Evolutionary conservation across 2,797 vertebrate genomes (phyloP).

Genomic region (Danio aesculapii): DNA sequence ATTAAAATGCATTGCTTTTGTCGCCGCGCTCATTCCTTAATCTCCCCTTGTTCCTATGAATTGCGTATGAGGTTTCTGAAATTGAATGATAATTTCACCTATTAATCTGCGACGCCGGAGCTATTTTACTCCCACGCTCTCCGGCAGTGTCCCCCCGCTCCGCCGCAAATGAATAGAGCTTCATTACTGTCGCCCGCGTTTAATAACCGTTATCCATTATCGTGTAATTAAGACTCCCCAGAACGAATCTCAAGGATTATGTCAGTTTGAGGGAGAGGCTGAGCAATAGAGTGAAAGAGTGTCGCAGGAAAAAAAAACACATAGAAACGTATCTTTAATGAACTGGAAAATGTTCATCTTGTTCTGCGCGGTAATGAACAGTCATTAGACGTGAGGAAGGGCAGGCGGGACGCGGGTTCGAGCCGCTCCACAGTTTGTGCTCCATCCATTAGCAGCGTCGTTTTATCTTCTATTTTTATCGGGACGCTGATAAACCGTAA

Average conservation of each 20-base stretch:
- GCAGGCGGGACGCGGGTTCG: conserved; percentile 78
- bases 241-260: conserved; percentile 97
- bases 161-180: conserved; percentile 96
- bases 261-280: conserved; percentile 77
- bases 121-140: conserved; percentile 89
- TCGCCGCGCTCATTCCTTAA: conserved; percentile 90
- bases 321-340: conserved; percentile 97
- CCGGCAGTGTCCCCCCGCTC: conserved; percentile 77
- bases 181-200: conserved; percentile 94
- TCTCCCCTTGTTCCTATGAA: conserved; percentile 94
- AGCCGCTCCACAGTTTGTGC: conserved; percentile 88
- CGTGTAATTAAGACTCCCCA: conserved; percentile 99
- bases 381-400: conserved; percentile 91
- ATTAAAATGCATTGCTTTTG: conserved; percentile 92
- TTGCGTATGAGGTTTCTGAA: conserved; percentile 97
- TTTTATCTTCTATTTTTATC: conserved; percentile 99
- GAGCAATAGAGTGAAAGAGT: conserved; percentile 58
- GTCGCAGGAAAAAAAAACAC: conserved; percentile 81
- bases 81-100: conserved; percentile 99
- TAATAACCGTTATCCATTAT: conserved; percentile 99
- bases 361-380: conserved; percentile 96
- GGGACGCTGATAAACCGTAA: conserved; percentile 95
- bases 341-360: conserved; percentile 99
- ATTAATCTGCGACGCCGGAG: conserved; percentile 96
- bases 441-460: conserved; percentile 95